phyloP scores from a whole-genome alignment of 2,113 vertebrate genomes.

The Pelusios castaneus region DNA sequence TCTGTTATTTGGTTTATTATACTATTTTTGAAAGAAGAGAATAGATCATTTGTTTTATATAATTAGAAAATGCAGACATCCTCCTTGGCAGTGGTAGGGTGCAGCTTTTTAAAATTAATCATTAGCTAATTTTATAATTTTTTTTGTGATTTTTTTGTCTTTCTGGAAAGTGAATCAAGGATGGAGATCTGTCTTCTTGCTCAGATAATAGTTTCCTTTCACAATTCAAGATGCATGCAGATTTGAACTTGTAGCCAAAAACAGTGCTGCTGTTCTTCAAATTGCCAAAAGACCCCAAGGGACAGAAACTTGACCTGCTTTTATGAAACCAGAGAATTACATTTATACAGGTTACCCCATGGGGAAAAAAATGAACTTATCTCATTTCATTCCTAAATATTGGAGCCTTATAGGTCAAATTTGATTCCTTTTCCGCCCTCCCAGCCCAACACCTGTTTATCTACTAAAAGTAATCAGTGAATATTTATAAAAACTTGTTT shows the following conservation, averaged over 20 bases:
- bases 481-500: slow-evolving; percentile 56
- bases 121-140: not conserved
- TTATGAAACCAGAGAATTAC: slow-evolving; percentile 87
- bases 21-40: slow-evolving; percentile 18
- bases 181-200: slow-evolving; percentile 33
- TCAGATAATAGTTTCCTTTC: slow-evolving; percentile 40
- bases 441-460: slow-evolving; percentile 74
- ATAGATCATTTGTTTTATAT: not conserved
- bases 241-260: slow-evolving; percentile 78
- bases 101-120: not conserved
- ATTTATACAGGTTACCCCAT: slow-evolving; percentile 82
- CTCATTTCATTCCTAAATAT: slow-evolving; percentile 80
- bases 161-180: not conserved
- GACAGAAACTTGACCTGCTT: slow-evolving; percentile 84
- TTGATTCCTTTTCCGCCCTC: slow-evolving; percentile 69
- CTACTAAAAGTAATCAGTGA: slow-evolving; percentile 61
- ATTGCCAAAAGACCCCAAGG: slow-evolving; percentile 77
- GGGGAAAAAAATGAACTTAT: slow-evolving; percentile 79
- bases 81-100: slow-evolving; percentile 17
- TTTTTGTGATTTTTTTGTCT: slow-evolving; percentile 15
- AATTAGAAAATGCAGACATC: not conserved
- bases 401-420: slow-evolving; percentile 74
- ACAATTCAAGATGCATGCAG: slow-evolving; percentile 59
- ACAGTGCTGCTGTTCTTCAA: slow-evolving; percentile 77
- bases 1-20: slow-evolving; percentile 34